Base-by-base conservation (phyloP, 1,140 invertebrate genomes). In the Dolichoris vasculosae region DNA sequence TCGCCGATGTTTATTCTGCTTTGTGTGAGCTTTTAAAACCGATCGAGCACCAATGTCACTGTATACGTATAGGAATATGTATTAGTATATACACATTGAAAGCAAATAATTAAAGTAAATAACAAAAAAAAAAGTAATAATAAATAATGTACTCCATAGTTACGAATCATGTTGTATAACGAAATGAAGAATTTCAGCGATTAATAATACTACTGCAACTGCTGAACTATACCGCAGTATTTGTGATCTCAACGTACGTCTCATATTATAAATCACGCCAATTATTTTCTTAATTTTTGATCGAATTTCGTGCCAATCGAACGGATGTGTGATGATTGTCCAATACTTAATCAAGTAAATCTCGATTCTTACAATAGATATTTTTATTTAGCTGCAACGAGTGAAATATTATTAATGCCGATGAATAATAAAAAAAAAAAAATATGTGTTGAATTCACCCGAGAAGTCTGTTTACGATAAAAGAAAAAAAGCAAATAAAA, bases 241-340 rank as follows among this genome's bases (percentile, higher is more conserved):
- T 85, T 85, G 84, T 85, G 84, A 85, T 85, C 84, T 85, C 84
- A 85, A 82, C 26, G 6, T 82, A 80, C 82, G 76, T 85, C 40
- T 75, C 75, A 43, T 80, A 59, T 63, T 46, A 48, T 51, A 80
- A 78, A 85, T 80, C 67, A 73, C 38, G 64, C 46, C 40, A 86
- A 55, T 40, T 63, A 46, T 77, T 71, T 82, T 78, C 20, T 81
- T 82, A 82, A 67, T 59, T 82, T 78, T 83, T 67, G 55, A 86
- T 83, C 40, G 30, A 83, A 86, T 86, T 78, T 71, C 48, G 85
- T 86, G 84, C 78, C 84, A 82, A 86, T 86, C 26, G 15, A 81
- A 67, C 32, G 15, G 40, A 76, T 23, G 23, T 80, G 73, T 85
- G 79, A 82, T 82, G 71, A 85, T 80, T 67, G 48, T 85, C 73